phyloP scores from a whole-genome alignment of 2,888 invertebrate genomes.

The Reticulitermes lucifugus region DNA sequence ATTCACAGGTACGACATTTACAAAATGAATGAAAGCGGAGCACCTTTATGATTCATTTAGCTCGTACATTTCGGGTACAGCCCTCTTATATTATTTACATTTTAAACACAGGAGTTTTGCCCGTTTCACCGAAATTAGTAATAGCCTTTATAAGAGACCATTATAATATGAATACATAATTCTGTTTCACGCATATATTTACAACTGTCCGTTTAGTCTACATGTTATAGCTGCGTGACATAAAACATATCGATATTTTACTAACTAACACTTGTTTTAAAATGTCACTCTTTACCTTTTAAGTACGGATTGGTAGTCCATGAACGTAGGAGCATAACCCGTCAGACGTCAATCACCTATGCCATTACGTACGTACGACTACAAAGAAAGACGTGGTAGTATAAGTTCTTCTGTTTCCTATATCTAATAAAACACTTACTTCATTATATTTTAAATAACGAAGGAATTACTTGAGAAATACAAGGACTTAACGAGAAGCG shows the following conservation, averaged over 20 bases:
- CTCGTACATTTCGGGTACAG: neutral
- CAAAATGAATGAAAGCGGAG: neutral
- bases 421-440: neutral
- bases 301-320: neutral
- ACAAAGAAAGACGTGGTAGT: constrained; percentile 49
- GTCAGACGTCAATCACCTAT: neutral
- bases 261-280: neutral
- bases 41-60: neutral
- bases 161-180: neutral
- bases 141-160: constrained; percentile 39
- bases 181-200: neutral
- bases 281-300: neutral
- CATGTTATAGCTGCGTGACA: neutral
- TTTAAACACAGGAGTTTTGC: constrained; percentile 34
- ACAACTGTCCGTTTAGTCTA: neutral
- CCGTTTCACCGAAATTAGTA: constrained; percentile 48
- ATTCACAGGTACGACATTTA: neutral
- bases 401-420: neutral
- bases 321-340: neutral
- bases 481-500: neutral
- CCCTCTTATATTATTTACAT: neutral
- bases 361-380: neutral
- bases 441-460: neutral
- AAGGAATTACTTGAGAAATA: neutral
- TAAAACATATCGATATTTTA: neutral